These are phyloP conservation scores for Lycaena phlaeas DNA, from an alignment of 2,888 invertebrate genomes.

Conservation along the genomic window DNA sequence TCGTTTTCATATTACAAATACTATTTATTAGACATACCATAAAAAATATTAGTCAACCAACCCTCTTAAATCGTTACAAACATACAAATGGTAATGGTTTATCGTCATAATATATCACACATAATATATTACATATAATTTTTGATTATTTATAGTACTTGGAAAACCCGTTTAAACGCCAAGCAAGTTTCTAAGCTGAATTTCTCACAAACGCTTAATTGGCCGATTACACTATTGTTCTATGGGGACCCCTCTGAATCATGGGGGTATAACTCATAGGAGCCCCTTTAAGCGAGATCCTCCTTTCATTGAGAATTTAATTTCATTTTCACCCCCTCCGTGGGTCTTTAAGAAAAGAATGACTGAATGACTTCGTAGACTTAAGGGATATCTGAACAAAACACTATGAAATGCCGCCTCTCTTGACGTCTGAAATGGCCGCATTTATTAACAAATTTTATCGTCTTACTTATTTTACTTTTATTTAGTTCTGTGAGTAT, in stretches of 20 bases:
- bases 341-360: constrained; percentile 57
- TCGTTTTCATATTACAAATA: no score
- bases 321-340: constrained; percentile 67
- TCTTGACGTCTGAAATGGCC: background rate
- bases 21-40: no score
- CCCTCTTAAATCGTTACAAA: no score
- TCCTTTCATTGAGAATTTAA: constrained; percentile 69
- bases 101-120: no score
- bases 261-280: constrained; percentile 60
- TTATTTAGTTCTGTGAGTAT: no score
- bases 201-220: constrained; percentile 65
- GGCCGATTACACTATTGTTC: constrained; percentile 70
- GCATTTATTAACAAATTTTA: constrained; percentile 6
- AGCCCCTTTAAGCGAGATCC: constrained; percentile 56
- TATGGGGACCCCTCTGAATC: constrained; percentile 39
- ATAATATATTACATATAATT: no score
- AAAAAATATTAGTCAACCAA: no score
- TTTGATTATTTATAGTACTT: background rate
- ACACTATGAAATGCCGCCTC: constrained; percentile 30
- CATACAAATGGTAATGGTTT: no score
- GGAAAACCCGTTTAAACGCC: constrained; percentile 7
- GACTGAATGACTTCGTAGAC: constrained; percentile 52
- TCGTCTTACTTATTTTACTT: no score
- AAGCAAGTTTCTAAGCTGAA: constrained; percentile 20
- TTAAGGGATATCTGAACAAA: constrained; percentile 33